Conservation (phyloP, 2,113 vertebrate genomes). For the Neolamprologus variostigma region DNA sequence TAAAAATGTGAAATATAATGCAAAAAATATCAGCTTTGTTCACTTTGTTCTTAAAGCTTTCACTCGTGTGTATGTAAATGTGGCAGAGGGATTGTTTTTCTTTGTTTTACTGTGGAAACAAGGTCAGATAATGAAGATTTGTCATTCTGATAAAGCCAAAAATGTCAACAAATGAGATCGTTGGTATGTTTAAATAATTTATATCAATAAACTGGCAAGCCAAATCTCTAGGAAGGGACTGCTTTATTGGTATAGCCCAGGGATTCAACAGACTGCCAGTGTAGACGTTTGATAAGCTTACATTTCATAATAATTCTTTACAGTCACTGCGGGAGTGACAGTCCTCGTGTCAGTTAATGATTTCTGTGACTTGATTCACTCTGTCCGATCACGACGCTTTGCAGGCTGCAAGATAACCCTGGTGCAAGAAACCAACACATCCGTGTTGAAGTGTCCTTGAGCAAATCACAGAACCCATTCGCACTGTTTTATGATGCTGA, state of each 20-base stretch:
- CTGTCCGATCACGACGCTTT: rapidly evolving
- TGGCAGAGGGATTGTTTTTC: neutral
- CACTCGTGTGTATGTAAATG: neutral
- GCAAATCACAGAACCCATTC: neutral
- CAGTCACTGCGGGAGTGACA: neutral
- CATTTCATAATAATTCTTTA: neutral
- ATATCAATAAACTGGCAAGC: neutral
- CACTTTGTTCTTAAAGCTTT: neutral
- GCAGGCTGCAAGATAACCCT: neutral
- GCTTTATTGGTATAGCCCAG: neutral
- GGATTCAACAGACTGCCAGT: neutral
- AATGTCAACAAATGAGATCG: neutral
- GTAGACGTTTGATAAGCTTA: neutral
- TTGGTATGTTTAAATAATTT: neutral
- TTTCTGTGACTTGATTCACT: neutral
- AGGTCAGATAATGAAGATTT: neutral
- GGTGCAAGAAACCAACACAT: neutral
- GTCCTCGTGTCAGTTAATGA: rapidly evolving
- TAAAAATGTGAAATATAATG: neutral
- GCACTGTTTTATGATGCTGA: neutral
- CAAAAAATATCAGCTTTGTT: neutral
- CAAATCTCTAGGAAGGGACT: neutral
- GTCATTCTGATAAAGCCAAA: neutral
- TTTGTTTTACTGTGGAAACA: neutral
- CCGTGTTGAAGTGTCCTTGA: neutral